Evolutionary conservation across 2,888 invertebrate species (phyloP).

Genomic region (Phanerotoma sp.): DNA sequence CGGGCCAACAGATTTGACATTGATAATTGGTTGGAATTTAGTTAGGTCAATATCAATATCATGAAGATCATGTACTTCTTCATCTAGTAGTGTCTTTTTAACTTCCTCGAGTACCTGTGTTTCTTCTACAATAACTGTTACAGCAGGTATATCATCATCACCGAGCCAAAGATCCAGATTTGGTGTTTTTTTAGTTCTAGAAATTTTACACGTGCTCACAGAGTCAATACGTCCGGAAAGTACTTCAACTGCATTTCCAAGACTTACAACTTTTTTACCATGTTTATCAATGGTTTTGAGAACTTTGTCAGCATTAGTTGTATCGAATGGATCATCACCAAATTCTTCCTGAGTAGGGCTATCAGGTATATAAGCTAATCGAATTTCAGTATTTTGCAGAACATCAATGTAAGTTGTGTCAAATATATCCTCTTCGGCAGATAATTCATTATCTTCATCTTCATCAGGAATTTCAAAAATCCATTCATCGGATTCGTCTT

Average conservation of each 20-base stretch:
- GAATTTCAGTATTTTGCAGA: constrained; percentile 81
- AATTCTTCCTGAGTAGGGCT: constrained; percentile 75
- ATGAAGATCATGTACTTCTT: constrained; percentile 70
- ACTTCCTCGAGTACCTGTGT: constrained; percentile 41
- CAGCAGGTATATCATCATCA: constrained; percentile 61
- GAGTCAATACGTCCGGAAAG: constrained; percentile 81
- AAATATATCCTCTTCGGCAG: constrained; percentile 68
- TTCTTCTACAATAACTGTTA: constrained; percentile 4
- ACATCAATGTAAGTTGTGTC: constrained; percentile 87
- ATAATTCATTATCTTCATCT: constrained; percentile 72
- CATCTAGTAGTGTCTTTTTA: constrained; percentile 71
- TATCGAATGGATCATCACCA: constrained; percentile 84
- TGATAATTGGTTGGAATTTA: constrained; percentile 47
- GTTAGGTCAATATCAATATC: constrained; percentile 72
- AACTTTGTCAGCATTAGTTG: constrained; percentile 81
- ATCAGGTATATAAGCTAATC: constrained; percentile 83
- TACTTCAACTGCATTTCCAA: constrained; percentile 86
- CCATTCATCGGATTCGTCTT: constrained; percentile 60
- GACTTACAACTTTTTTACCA: constrained; percentile 77
- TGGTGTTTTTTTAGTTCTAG: constrained; percentile 37
- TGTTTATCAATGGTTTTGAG: constrained; percentile 72
- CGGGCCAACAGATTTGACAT: no score
- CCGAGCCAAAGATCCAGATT: constrained; percentile 66
- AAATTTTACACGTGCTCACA: constrained; percentile 59
- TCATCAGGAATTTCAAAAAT: constrained; percentile 68